Conservation (phyloP, 2,888 invertebrate genomes). For the Hirtodrosophila histrioides region DNA sequence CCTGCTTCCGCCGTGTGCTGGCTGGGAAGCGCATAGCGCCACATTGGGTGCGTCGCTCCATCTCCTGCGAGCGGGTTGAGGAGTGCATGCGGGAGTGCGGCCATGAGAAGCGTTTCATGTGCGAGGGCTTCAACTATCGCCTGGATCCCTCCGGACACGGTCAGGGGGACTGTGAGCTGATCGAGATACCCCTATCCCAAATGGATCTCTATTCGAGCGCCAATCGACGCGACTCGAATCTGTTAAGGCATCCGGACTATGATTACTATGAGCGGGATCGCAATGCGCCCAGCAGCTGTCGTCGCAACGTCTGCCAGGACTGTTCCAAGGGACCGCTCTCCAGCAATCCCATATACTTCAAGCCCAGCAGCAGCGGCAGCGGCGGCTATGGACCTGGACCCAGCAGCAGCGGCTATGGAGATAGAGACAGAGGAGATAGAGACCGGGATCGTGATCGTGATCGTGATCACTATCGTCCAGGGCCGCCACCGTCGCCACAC, state of each 20-base stretch:
- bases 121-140: constrained; percentile 94
- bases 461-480: constrained; percentile 71
- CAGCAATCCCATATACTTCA: constrained; percentile 78
- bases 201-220: constrained; percentile 87
- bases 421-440: constrained; percentile 44
- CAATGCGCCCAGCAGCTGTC: constrained; percentile 88
- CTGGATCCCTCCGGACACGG: constrained; percentile 89
- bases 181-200: constrained; percentile 89
- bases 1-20: constrained; percentile 91
- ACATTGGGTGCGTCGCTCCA: constrained; percentile 88
- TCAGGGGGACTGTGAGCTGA: constrained; percentile 91
- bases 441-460: constrained; percentile 54
- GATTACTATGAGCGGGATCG: constrained; percentile 92
- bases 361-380: constrained; percentile 71
- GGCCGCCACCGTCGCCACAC: constrained; percentile 38
- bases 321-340: constrained; percentile 79
- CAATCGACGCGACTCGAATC: constrained; percentile 85
- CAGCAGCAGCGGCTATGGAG: constrained; percentile 46
- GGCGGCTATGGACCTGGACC: constrained; percentile 55
- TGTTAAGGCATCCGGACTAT: constrained; percentile 87
- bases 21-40: constrained; percentile 90
- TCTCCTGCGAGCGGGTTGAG: constrained; percentile 89
- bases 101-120: constrained; percentile 89
- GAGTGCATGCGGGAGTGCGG: constrained; percentile 91
- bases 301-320: constrained; percentile 82